Conservation (phyloP, 2,113 vertebrate genomes). For the Xenopus borealis region DNA sequence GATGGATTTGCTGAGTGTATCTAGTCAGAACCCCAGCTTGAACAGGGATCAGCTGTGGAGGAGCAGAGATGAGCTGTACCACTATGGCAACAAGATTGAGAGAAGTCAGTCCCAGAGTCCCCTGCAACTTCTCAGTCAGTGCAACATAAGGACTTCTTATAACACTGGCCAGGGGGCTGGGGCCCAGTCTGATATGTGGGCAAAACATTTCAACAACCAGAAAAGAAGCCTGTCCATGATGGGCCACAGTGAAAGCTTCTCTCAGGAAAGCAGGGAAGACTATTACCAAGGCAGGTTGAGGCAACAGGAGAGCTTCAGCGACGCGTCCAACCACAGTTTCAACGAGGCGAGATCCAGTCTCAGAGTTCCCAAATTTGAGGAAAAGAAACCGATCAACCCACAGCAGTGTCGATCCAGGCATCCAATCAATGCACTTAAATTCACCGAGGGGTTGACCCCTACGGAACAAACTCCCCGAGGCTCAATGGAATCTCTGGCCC, state of each 20-base stretch:
- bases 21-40: constrained; percentile 90
- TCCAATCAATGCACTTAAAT: constrained; percentile 88
- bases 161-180: constrained; percentile 67
- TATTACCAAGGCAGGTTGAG: constrained; percentile 80
- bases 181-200: constrained; percentile 74
- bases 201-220: constrained; percentile 75
- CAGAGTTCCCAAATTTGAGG: constrained; percentile 82
- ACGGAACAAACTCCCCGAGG: constrained; percentile 87
- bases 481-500: constrained; percentile 90
- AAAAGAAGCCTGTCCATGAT: constrained; percentile 85
- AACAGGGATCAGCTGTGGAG: constrained; percentile 90
- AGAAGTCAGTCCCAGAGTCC: constrained; percentile 75
- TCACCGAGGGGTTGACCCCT: constrained; percentile 84
- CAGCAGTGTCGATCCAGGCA: constrained; percentile 85
- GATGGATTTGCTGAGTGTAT: constrained; percentile 96
- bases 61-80: constrained; percentile 75
- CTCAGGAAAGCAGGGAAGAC: constrained; percentile 78
- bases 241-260: constrained; percentile 81
- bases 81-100: constrained; percentile 75
- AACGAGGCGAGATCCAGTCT: constrained; percentile 77
- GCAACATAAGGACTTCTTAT: constrained; percentile 86
- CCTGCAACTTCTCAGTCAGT: constrained; percentile 89
- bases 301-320: constrained; percentile 86
- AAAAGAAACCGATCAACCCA: constrained; percentile 69
- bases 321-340: constrained; percentile 81